A percentile compares a stretch with the other conserved stretches of the same genome.
phyloP scores from a whole-genome alignment of 2,113 vertebrate genomes.

The Rhea americana region DNA sequence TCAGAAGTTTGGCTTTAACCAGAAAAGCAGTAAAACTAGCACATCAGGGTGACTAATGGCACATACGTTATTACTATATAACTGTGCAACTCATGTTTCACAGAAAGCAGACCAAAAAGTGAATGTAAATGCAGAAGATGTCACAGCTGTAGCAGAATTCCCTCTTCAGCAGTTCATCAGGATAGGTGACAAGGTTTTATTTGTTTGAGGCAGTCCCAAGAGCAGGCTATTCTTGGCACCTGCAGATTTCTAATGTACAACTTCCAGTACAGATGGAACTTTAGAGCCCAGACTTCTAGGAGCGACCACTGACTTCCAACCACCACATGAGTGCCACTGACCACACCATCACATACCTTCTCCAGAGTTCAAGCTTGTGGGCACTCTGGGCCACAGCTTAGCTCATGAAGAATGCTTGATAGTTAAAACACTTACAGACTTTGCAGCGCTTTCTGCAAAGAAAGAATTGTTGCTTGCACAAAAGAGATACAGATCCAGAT shows the following conservation, averaged over 20 bases:
- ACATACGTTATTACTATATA: neutral
- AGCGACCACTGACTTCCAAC: neutral
- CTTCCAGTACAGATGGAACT: neutral
- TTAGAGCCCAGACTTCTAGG: neutral
- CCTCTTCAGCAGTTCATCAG: too few relatives aligned
- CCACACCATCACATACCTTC: neutral
- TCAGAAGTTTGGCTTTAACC: neutral
- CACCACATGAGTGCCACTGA: neutral
- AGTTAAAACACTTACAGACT: neutral
- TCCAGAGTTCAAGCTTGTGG: neutral
- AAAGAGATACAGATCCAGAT: neutral
- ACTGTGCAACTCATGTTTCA: neutral
- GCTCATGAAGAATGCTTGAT: neutral
- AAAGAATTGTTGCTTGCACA: neutral
- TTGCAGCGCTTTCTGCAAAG: neutral
- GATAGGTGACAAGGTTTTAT: neutral
- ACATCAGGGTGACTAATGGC: neutral
- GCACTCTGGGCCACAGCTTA: neutral
- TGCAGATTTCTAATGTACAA: neutral
- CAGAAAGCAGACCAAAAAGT: neutral
- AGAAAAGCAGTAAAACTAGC: neutral
- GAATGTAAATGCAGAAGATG: neutral
- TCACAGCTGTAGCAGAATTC: neutral
- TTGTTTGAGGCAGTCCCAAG: neutral
- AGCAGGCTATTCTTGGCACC: neutral